A percentile compares a stretch with the other conserved stretches of the same genome.
Conservation (phyloP, 2,113 vertebrate species). For the Pitta sordida region DNA sequence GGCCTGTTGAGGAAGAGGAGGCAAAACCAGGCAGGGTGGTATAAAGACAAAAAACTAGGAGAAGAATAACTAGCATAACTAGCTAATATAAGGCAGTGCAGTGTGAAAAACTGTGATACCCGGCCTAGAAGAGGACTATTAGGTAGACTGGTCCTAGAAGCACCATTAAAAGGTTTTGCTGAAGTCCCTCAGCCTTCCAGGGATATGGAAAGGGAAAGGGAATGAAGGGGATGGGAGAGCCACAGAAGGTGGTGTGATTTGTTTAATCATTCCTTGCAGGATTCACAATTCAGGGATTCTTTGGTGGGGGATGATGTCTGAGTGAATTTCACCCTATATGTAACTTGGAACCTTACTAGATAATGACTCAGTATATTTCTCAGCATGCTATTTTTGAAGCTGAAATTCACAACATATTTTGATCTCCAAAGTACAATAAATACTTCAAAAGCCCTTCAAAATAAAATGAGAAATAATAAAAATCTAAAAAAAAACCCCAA, state of each 20-base stretch:
- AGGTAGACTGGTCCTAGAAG: not conserved
- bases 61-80: not conserved
- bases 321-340: constrained; percentile 58
- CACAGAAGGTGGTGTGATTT: not conserved
- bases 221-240: not conserved
- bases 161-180: not conserved
- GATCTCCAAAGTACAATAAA: constrained; percentile 42
- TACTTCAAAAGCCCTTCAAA: constrained; percentile 20
- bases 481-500: too few species aligned
- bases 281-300: not conserved
- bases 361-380: constrained; percentile 43
- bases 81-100: not conserved
- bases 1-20: not conserved
- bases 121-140: not conserved
- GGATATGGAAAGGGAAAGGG: not conserved
- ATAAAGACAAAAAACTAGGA: not conserved
- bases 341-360: constrained; percentile 53
- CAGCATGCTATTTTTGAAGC: constrained; percentile 53
- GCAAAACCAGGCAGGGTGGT: not conserved
- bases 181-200: not conserved
- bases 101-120: not conserved
- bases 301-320: not conserved
- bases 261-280: not conserved
- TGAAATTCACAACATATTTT: constrained; percentile 43
- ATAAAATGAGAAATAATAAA: constrained; percentile 18